These are phyloP conservation scores for Erpetoichthys calabaricus DNA, from an alignment of 2,797 vertebrate genomes.

Conservation along the genomic window DNA sequence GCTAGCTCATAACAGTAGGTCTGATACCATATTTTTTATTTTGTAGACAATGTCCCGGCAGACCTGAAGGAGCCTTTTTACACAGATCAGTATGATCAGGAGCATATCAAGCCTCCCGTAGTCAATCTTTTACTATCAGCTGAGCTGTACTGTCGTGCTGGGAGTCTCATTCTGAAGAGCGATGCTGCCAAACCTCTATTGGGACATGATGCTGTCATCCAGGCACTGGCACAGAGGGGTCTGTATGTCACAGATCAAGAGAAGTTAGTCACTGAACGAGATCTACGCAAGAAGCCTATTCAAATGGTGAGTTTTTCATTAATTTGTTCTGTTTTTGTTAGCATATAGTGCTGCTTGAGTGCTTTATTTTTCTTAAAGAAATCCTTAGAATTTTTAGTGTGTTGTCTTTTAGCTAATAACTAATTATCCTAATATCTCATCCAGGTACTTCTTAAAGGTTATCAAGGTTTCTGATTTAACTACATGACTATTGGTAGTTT, in stretches of 20 bases:
- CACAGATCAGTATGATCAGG: slow-evolving; percentile 94
- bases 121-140: slow-evolving; percentile 80
- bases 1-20: no score
- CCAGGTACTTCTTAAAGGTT: no score
- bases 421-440: no score
- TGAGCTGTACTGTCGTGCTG: slow-evolving; percentile 86
- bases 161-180: slow-evolving; percentile 80
- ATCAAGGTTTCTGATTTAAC: no score
- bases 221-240: slow-evolving; percentile 83
- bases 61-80: slow-evolving; percentile 87
- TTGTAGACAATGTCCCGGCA: slow-evolving; percentile 73
- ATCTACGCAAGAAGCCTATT: slow-evolving; percentile 84
- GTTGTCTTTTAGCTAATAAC: no score
- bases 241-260: slow-evolving; percentile 92
- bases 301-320: slow-evolving; percentile 71
- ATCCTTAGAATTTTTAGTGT: no score
- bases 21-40: not conserved
- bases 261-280: slow-evolving; percentile 79
- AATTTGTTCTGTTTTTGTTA: not conserved
- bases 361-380: no score
- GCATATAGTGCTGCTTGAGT: no score
- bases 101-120: slow-evolving; percentile 91
- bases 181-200: slow-evolving; percentile 73
- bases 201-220: slow-evolving; percentile 87
- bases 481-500: no score